These are phyloP conservation scores for Eumerus sabulonum DNA, from an alignment of 2,888 invertebrate genomes.

Conservation along the genomic window DNA sequence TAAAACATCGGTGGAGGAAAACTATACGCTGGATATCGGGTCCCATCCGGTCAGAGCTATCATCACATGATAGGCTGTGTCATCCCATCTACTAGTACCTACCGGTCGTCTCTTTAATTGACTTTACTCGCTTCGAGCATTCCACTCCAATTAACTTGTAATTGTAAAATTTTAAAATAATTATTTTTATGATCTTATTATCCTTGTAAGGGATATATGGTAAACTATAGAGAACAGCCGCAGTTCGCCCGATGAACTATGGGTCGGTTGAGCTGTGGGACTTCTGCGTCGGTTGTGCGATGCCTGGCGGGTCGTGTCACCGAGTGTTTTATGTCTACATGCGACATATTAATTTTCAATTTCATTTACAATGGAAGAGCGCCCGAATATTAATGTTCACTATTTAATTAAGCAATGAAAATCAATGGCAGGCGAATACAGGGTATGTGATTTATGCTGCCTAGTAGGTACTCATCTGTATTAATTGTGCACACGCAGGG, in stretches of 20 bases:
- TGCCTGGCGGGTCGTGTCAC: constrained; percentile 56
- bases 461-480: too few relatives aligned
- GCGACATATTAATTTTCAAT: constrained; percentile 61
- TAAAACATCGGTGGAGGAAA: constrained; percentile 43
- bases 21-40: not conserved
- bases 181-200: constrained; percentile 68
- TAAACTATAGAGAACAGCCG: constrained; percentile 20
- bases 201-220: constrained; percentile 38
- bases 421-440: constrained; percentile 36
- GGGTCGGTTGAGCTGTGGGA: not conserved
- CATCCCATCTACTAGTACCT: too few relatives aligned
- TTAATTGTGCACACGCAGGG: too few relatives aligned
- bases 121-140: constrained; percentile 51
- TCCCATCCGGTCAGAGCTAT: too few relatives aligned
- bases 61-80: too few relatives aligned
- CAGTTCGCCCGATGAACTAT: constrained; percentile 2
- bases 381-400: constrained; percentile 58
- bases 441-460: constrained; percentile 53
- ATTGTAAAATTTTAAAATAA: constrained; percentile 62
- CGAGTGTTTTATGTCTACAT: constrained; percentile 24
- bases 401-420: constrained; percentile 65
- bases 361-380: constrained; percentile 48
- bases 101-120: constrained; percentile 33
- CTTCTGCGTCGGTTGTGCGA: constrained; percentile 2
- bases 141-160: constrained; percentile 67